Percentiles rank a stretch among this genome's conserved stretches.
phyloP scores from a whole-genome alignment of 2,888 invertebrate species.

The Prosapia bicincta region DNA sequence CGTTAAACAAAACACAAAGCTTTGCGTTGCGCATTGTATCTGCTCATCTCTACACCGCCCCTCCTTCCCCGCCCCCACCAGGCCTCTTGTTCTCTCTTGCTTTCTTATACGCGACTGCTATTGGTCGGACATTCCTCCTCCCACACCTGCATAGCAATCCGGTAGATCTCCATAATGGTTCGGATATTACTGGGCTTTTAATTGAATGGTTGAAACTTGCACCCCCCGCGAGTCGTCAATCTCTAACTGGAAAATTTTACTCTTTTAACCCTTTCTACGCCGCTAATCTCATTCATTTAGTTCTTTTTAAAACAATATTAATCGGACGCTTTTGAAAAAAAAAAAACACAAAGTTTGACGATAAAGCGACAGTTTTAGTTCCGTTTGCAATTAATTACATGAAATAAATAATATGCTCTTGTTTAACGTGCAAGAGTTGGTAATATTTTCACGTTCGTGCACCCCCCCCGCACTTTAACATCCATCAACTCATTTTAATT shows the following conservation, averaged over 20 bases:
- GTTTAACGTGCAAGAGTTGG: background rate
- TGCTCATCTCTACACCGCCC: constrained; percentile 8
- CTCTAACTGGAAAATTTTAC: constrained; percentile 16
- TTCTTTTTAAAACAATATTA: background rate
- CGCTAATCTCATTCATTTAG: constrained; percentile 17
- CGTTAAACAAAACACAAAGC: constrained; percentile 18
- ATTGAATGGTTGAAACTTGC: constrained; percentile 23
- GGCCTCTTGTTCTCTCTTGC: background rate
- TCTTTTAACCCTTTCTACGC: constrained; percentile 13
- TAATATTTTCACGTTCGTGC: background rate
- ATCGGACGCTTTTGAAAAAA: background rate
- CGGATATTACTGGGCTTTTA: constrained; percentile 17
- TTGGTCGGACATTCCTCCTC: constrained; percentile 12
- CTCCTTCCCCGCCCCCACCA: background rate
- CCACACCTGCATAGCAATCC: background rate
- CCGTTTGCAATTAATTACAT: background rate
- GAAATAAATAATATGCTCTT: background rate
- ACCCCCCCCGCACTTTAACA: background rate
- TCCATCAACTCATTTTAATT: too few relatives aligned
- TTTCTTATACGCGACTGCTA: background rate
- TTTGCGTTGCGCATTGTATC: constrained; percentile 14
- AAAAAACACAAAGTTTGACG: background rate
- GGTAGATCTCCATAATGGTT: constrained; percentile 14
- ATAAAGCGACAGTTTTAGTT: background rate
- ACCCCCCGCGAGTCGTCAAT: background rate